Conservation (phyloP, 2,113 vertebrate species). For the Dicaeum eximium region DNA sequence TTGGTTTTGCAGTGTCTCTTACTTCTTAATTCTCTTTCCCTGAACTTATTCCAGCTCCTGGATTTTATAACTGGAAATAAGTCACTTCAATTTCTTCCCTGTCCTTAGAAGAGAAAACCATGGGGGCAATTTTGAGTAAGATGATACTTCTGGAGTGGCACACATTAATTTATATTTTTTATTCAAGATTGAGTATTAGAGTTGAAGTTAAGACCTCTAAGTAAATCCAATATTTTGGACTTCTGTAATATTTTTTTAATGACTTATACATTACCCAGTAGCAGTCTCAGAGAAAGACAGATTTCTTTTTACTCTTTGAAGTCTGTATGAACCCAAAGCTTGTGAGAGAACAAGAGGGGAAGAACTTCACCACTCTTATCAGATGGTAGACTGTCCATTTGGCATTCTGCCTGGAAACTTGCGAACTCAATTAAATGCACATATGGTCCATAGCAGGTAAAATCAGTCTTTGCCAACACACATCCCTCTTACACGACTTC, state of each 20-base stretch:
- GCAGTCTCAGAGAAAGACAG: background rate
- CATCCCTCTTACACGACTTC: conserved; percentile 21
- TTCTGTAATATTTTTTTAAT: background rate
- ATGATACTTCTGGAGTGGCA: background rate
- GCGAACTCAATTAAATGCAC: conserved; percentile 72
- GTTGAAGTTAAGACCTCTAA: background rate
- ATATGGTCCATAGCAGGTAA: conserved; percentile 66
- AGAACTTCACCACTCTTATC: conserved; percentile 35
- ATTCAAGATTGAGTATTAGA: background rate
- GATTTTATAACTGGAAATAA: background rate
- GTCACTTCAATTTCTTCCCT: background rate
- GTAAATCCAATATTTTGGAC: background rate
- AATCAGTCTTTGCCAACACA: conserved; percentile 61
- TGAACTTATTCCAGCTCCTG: background rate
- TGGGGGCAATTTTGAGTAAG: background rate
- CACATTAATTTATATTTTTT: background rate
- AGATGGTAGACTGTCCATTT: conserved; percentile 57
- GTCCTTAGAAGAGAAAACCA: background rate
- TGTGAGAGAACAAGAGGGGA: background rate
- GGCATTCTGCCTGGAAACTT: conserved; percentile 70
- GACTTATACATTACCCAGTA: background rate
- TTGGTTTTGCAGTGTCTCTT: background rate
- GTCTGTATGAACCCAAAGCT: background rate
- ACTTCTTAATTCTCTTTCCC: background rate
- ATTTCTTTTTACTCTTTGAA: background rate